Evolutionary conservation across 2,113 vertebrate species (phyloP).

Genomic region (Pungitius pungitius): DNA sequence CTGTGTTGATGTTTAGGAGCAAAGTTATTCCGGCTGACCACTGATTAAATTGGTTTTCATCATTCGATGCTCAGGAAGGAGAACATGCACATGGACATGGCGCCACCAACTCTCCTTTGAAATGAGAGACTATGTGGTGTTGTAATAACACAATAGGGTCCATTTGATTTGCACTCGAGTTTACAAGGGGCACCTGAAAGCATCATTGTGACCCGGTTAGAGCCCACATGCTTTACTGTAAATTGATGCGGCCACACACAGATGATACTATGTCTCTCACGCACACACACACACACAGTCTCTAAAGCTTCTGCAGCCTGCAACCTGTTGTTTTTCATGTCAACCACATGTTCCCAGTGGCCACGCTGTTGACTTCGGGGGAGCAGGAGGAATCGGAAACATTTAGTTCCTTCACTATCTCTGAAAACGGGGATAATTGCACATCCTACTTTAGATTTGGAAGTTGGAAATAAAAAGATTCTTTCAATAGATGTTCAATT

Average conservation of each 20-base stretch:
- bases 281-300: too few species aligned
- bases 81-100: constrained; percentile 15
- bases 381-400: neutral
- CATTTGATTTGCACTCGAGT: neutral
- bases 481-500: neutral
- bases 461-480: neutral
- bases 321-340: too few species aligned
- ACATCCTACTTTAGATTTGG: neutral
- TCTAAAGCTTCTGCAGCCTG: too few species aligned
- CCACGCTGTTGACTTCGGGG: neutral
- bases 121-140: neutral
- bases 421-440: neutral
- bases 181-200: too few species aligned
- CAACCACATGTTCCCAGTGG: neutral
- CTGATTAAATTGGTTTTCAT: constrained; percentile 10
- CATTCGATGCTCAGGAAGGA: constrained; percentile 23
- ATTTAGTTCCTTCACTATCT: neutral
- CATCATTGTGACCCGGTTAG: too few species aligned
- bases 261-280: too few species aligned
- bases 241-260: too few species aligned
- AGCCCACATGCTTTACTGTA: too few species aligned
- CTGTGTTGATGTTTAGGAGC: constrained; percentile 12
- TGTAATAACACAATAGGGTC: neutral
- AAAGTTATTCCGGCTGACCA: constrained; percentile 29
- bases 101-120: too few species aligned